Conservation (phyloP, 1,140 invertebrate genomes). For the Bemisia tabaci region DNA sequence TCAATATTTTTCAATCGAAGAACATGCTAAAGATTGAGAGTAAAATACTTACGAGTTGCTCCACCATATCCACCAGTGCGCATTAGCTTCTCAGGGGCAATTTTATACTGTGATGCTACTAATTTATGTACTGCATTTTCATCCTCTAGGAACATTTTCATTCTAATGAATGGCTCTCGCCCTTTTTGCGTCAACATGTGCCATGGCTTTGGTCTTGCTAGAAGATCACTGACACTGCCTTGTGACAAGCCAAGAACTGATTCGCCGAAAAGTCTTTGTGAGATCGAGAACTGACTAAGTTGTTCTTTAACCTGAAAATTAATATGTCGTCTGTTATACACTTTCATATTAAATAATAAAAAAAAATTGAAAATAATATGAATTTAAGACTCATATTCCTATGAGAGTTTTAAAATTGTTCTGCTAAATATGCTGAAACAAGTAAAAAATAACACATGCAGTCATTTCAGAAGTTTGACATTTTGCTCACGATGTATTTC, state of each 20-base stretch:
- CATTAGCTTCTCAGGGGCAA: conserved; percentile 91
- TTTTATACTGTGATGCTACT: conserved; percentile 94
- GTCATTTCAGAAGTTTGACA: no score
- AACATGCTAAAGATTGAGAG: no score
- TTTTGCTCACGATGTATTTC: no score
- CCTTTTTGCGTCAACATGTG: conserved; percentile 90
- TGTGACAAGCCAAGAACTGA: conserved; percentile 92
- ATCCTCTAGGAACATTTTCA: conserved; percentile 97
- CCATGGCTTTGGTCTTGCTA: conserved; percentile 93
- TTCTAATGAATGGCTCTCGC: conserved; percentile 89
- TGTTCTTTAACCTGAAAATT: conserved; percentile 75
- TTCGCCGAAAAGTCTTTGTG: conserved; percentile 94
- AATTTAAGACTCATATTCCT: no score
- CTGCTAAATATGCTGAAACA: no score
- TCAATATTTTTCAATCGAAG: no score
- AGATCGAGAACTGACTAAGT: conserved; percentile 95
- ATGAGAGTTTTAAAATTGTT: no score
- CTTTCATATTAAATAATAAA: no score
- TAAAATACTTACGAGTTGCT: conserved; percentile 59
- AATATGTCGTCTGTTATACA: background rate
- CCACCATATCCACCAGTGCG: conserved; percentile 82
- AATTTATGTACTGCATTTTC: conserved; percentile 93
- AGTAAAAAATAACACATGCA: no score
- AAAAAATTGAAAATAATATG: no score
- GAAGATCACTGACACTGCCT: conserved; percentile 85